phyloP scores from a whole-genome alignment of 2,888 invertebrate genomes.

The Stomorhina lunata region DNA sequence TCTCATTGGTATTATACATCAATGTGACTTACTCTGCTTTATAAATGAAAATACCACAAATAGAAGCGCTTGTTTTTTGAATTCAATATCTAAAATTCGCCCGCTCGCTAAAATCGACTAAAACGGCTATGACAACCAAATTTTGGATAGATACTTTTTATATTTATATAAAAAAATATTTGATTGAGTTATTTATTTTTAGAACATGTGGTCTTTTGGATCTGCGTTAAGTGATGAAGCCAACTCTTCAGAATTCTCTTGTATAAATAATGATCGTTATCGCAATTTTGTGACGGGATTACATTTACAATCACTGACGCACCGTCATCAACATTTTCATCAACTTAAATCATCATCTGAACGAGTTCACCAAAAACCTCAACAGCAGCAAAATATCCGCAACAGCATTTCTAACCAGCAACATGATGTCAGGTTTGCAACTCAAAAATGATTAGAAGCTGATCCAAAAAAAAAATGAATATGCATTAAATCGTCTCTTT shows the following conservation, averaged over 20 bases:
- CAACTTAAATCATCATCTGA: conserved; percentile 30
- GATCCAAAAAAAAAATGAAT: neutral
- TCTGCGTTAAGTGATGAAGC: conserved; percentile 37
- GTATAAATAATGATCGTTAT: conserved; percentile 47
- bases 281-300: conserved; percentile 41
- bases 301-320: conserved; percentile 45
- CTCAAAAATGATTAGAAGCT: neutral
- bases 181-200: neutral
- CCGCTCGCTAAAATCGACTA: no score
- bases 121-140: no score
- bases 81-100: no score
- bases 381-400: conserved; percentile 21
- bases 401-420: conserved; percentile 23
- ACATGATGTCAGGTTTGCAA: conserved; percentile 41
- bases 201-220: conserved; percentile 56
- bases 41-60: no score
- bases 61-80: no score
- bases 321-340: conserved; percentile 43
- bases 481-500: no score
- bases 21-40: no score
- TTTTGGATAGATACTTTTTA: no score
- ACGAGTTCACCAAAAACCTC: conserved; percentile 3
- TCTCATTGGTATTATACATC: no score
- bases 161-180: no score
- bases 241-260: conserved; percentile 26